Conservation (phyloP, 1,140 invertebrate species). For the Hyles euphorbiae region DNA sequence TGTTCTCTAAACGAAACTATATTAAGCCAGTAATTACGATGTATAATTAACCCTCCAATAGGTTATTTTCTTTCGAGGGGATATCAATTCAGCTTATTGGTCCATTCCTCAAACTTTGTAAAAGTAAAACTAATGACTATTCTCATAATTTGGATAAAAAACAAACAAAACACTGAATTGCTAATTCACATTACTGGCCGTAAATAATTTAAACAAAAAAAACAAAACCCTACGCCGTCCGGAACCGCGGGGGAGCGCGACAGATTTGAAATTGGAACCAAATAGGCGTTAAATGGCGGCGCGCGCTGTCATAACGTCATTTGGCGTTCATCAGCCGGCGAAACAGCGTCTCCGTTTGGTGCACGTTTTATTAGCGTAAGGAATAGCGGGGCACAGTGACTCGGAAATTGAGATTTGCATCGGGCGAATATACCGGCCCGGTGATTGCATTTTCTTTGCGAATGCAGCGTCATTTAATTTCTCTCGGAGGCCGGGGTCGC, state of each 20-base stretch:
- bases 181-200: no score
- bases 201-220: constrained; percentile 16
- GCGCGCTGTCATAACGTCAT: constrained; percentile 73
- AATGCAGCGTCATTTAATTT: constrained; percentile 70
- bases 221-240: constrained; percentile 59
- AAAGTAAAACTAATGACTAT: no score
- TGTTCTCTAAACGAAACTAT: no score
- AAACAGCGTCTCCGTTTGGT: constrained; percentile 69
- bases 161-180: no score
- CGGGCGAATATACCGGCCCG: constrained; percentile 50
- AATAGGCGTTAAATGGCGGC: constrained; percentile 75
- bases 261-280: constrained; percentile 74
- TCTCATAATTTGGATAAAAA: no score
- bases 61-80: no score
- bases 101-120: no score
- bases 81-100: no score
- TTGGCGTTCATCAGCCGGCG: constrained; percentile 71
- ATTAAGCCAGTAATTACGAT: no score
- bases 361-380: constrained; percentile 75
- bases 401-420: constrained; percentile 71
- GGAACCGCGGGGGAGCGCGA: constrained; percentile 62
- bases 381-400: constrained; percentile 67
- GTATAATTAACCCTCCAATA: no score
- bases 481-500: constrained; percentile 37
- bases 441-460: constrained; percentile 74